A percentile compares a stretch with the other conserved stretches of the same genome.
Evolutionary conservation across 1,140 invertebrate genomes (phyloP).

Genomic region (Drosophila pachea): DNA sequence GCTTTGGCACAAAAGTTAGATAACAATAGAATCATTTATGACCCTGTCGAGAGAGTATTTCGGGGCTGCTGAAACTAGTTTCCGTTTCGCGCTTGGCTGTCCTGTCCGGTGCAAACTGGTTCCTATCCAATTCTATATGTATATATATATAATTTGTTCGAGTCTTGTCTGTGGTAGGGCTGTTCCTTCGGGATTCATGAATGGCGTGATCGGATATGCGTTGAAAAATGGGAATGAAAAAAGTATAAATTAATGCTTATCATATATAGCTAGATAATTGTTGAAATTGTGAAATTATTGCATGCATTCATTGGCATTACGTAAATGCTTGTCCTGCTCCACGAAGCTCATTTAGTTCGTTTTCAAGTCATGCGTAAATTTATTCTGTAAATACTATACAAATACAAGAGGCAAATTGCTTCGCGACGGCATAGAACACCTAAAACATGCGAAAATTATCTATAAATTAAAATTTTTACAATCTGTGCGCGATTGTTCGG

Average conservation of each 20-base stretch:
- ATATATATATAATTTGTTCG: neutral
- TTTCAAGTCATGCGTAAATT: constrained; percentile 71
- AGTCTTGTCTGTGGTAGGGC: neutral
- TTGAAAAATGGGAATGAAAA: too few species aligned
- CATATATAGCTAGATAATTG: neutral
- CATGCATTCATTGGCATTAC: neutral
- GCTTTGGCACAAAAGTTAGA: neutral
- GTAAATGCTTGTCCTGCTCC: constrained; percentile 32
- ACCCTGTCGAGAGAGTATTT: neutral
- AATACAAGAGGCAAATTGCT: neutral
- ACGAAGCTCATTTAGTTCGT: constrained; percentile 1
- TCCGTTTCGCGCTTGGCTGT: neutral
- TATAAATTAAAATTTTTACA: constrained; percentile 78
- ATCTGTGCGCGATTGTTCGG: constrained; percentile 70
- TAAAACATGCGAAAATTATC: constrained; percentile 76
- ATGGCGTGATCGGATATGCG: too few species aligned
- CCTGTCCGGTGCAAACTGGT: constrained; percentile 7
- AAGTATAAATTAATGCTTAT: neutral
- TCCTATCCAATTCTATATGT: neutral
- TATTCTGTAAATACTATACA: constrained; percentile 57
- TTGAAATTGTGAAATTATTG: too few species aligned
- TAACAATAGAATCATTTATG: constrained; percentile 5
- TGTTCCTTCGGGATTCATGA: neutral
- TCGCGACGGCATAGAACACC: constrained; percentile 42
- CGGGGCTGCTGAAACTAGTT: constrained; percentile 1